Conservation (phyloP, 2,113 vertebrate species). For the Puntigrus tetrazona region DNA sequence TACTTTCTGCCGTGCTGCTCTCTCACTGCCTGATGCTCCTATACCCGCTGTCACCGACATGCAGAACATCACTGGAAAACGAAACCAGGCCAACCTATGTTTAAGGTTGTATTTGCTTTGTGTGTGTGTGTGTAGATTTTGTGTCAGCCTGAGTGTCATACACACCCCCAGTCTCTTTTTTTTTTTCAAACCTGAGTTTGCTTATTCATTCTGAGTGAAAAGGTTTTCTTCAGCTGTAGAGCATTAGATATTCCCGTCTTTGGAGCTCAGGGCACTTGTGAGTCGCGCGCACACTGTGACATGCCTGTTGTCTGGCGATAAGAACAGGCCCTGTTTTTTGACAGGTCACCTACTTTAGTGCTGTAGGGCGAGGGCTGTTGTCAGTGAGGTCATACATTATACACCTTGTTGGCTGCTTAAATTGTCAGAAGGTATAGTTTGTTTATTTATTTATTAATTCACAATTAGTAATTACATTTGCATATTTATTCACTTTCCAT, state of each 20-base stretch:
- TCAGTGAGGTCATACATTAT: slow-evolving; percentile 12
- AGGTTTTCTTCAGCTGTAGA: background rate
- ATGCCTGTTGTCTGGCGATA: slow-evolving; percentile 48
- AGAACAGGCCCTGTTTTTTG: background rate
- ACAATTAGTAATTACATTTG: background rate
- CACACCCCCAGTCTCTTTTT: background rate
- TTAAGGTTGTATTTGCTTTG: background rate
- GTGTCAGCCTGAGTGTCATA: background rate
- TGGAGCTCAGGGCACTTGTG: background rate
- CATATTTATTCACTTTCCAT: background rate
- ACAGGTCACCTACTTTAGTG: background rate
- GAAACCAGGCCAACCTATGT: background rate
- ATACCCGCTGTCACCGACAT: background rate
- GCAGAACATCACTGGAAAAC: background rate
- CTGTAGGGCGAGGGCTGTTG: background rate
- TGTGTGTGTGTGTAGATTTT: background rate
- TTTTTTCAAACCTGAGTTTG: background rate
- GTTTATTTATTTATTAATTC: background rate
- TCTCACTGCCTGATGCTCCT: background rate
- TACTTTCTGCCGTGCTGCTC: background rate
- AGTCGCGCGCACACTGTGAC: background rate
- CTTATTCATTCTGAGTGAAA: background rate
- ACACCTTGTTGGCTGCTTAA: background rate
- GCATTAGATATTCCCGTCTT: background rate
- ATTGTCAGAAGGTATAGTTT: background rate